These are phyloP conservation scores for Stenopsyche tienmushanensis DNA, from an alignment of 1,140 invertebrate species.

Conservation along the genomic window DNA sequence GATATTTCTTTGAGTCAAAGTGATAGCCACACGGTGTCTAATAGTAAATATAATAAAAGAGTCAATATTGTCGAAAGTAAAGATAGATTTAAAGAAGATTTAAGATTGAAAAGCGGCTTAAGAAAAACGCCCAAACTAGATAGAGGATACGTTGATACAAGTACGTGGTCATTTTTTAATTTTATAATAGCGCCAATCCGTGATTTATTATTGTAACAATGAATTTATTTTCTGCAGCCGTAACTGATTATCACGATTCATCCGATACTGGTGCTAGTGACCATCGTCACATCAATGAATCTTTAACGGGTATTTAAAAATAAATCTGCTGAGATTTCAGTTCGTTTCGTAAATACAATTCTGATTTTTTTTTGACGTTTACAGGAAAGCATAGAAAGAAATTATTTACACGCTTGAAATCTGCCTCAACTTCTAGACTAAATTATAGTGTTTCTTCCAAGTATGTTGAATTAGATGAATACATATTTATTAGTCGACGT, in stretches of 20 bases:
- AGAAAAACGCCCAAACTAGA: constrained; percentile 27
- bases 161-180: constrained; percentile 46
- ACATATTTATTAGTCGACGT: background rate
- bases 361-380: no score
- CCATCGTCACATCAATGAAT: constrained; percentile 48
- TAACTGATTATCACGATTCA: constrained; percentile 54
- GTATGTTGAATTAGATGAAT: constrained; percentile 44
- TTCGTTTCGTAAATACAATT: background rate
- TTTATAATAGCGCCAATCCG: constrained; percentile 1
- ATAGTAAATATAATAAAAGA: constrained; percentile 29
- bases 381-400: constrained; percentile 53
- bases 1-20: constrained; percentile 39
- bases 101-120: constrained; percentile 23
- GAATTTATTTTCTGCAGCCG: constrained; percentile 40
- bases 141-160: constrained; percentile 63
- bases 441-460: constrained; percentile 54
- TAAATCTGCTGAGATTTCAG: background rate
- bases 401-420: constrained; percentile 65
- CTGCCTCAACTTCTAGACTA: constrained; percentile 61
- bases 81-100: constrained; percentile 30
- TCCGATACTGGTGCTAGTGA: constrained; percentile 54
- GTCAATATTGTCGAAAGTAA: constrained; percentile 34
- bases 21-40: constrained; percentile 39
- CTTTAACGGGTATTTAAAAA: constrained; percentile 44
- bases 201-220: background rate